Base-by-base conservation (phyloP, 2,113 vertebrate species). In the Hemiprocne comata region DNA sequence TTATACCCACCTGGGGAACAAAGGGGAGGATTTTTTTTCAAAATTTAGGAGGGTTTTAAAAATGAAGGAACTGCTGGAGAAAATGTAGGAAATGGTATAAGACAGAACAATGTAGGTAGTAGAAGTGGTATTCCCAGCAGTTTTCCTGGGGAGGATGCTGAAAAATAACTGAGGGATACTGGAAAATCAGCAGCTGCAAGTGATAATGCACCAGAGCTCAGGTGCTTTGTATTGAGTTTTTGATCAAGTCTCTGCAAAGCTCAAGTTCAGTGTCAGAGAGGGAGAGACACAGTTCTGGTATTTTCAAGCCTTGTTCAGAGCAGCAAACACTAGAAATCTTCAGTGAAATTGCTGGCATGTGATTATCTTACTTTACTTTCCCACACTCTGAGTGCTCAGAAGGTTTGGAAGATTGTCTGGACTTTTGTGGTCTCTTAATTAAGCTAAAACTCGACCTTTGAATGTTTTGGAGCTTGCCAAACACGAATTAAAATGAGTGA, bases 371-470 rank as follows among this genome's bases (percentile, higher is more conserved):
- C 61, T 75, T 93, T 70, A 69, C n/a, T 95, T 95, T 94, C 91
- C 90, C 87, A 81, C 89, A 87, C 42, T 86, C 55, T 0, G 1
- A 94, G 48, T 33, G 36, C 64, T 95, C 66, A 54, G 81, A 90
- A 85, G 92, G 88, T 73, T 95, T 94, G 76, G 87, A 83, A 85
- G 65, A 73, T 78, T 93, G 75, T 95, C 89, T 81, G 75, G 60
- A 92, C 94, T 95, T 94, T 84, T 94, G 70, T 75, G 75, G 88
- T 91, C 61, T 88, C 76, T 91, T 95, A 92, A 87, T 94, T 93
- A 95, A 96, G 70, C 86, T 94, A 83, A 97, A 94, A 83, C 44
- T 70, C 4, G 31, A 80, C 86, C 82, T 93, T 61, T 65, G 79
- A 40, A 61, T 85, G 58, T 92, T 91, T 78, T 88, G 65, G 89